These are phyloP conservation scores for Apotomis betuletana DNA, from an alignment of 2,888 invertebrate species.

Conservation along the genomic window DNA sequence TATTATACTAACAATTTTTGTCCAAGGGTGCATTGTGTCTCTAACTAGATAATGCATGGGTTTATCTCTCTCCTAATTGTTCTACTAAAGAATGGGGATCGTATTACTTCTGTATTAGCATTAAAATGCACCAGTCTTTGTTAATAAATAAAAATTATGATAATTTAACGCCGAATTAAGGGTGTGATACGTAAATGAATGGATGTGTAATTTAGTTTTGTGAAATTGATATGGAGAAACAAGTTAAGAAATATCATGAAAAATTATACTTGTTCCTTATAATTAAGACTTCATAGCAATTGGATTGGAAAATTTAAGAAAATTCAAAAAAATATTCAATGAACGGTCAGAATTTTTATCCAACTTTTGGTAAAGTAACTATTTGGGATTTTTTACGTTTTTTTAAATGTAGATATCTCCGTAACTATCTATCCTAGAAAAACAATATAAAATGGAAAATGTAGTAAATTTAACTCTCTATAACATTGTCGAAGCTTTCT, in stretches of 20 bases:
- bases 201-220: constrained; percentile 14
- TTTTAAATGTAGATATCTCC: too few species aligned
- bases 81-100: constrained; percentile 73
- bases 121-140: constrained; percentile 69
- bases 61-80: constrained; percentile 79
- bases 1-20: constrained; percentile 80
- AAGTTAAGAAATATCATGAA: background rate
- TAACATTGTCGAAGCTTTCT: too few species aligned
- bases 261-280: too few species aligned
- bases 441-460: too few species aligned
- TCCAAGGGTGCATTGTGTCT: constrained; percentile 69
- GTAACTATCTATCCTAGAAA: too few species aligned
- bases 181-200: constrained; percentile 30
- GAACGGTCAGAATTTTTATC: too few species aligned
- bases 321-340: too few species aligned
- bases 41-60: constrained; percentile 82
- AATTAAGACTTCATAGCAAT: too few species aligned
- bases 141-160: constrained; percentile 74
- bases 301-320: too few species aligned
- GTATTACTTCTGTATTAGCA: constrained; percentile 77
- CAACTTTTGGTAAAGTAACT: too few species aligned
- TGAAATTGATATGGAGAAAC: constrained; percentile 17
- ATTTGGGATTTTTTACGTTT: too few species aligned
- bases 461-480: too few species aligned
- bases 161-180: constrained; percentile 53